Conservation (phyloP, 2,797 vertebrate species). For the Falco peregrinus region DNA sequence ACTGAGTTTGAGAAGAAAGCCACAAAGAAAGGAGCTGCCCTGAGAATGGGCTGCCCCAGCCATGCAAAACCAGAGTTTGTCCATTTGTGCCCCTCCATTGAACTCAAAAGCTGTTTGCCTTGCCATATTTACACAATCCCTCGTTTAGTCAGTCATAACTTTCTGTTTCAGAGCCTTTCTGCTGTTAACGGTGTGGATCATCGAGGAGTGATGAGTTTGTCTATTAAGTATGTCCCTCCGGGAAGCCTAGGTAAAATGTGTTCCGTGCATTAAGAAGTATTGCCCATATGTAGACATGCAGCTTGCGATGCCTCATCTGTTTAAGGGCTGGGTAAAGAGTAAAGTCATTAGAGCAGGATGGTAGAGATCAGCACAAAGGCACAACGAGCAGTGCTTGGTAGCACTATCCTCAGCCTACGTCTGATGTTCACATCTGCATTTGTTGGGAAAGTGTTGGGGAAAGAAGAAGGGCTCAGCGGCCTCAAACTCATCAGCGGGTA, state of each 20-base stretch:
- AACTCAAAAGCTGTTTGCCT: not conserved
- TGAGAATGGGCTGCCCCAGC: not conserved
- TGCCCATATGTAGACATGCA: not conserved
- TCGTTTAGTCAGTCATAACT: not conserved
- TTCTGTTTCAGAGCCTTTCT: constrained; percentile 70
- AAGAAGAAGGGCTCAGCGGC: not conserved
- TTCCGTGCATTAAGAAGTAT: not conserved
- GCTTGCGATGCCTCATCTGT: not conserved
- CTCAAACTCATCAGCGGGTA: not conserved
- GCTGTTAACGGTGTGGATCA: constrained; percentile 71
- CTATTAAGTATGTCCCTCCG: constrained; percentile 74
- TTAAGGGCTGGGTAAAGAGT: not conserved
- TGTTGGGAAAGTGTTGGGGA: not conserved
- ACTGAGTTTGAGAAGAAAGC: not conserved
- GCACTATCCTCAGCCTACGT: not conserved
- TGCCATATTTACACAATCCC: not conserved
- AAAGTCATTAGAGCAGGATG: not conserved
- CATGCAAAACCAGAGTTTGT: not conserved
- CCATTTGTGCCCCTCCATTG: not conserved
- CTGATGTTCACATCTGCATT: not conserved
- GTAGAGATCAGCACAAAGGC: not conserved
- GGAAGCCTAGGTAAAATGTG: constrained; percentile 70
- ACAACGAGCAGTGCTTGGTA: not conserved
- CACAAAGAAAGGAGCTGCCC: not conserved
- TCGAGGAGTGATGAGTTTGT: constrained; percentile 75